phyloP scores from a whole-genome alignment of 2,113 vertebrate genomes.

The Zosterops pallidus region DNA sequence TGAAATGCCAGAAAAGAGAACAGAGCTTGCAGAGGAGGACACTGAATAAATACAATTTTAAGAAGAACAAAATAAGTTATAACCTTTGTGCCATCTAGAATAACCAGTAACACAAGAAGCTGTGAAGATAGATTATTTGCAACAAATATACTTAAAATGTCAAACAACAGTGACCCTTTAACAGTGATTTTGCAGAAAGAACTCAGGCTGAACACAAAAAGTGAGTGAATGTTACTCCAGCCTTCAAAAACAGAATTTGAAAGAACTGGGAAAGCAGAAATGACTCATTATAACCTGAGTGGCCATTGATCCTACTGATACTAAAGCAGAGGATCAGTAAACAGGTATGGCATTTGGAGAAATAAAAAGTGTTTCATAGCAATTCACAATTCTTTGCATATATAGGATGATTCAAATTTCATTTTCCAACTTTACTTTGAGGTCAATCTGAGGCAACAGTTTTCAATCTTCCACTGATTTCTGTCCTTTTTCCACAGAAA shows the following conservation, averaged over 20 bases:
- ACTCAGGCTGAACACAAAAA: not conserved
- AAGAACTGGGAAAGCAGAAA: not conserved
- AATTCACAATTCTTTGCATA: not conserved
- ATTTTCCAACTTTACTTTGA: not conserved
- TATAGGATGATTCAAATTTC: not conserved
- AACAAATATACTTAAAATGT: not conserved
- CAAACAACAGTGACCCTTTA: not conserved
- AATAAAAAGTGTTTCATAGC: not conserved
- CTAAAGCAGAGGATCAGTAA: not conserved
- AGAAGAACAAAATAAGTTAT: not conserved
- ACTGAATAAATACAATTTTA: not conserved
- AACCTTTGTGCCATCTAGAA: not conserved
- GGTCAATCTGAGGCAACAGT: not conserved
- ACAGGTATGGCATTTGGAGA: not conserved
- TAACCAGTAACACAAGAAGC: not conserved
- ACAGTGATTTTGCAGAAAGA: not conserved
- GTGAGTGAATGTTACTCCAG: not conserved
- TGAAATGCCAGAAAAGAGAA: slow-evolving; percentile 28
- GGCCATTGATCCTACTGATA: not conserved
- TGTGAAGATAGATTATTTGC: not conserved
- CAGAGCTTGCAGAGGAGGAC: not conserved
- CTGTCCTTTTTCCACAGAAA: not conserved
- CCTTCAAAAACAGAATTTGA: not conserved
- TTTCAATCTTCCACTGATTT: not conserved
- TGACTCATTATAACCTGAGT: not conserved